Evolutionary conservation across 1,140 invertebrate genomes (phyloP).

Genomic region (honey bee (Apis mellifera)): DNA sequence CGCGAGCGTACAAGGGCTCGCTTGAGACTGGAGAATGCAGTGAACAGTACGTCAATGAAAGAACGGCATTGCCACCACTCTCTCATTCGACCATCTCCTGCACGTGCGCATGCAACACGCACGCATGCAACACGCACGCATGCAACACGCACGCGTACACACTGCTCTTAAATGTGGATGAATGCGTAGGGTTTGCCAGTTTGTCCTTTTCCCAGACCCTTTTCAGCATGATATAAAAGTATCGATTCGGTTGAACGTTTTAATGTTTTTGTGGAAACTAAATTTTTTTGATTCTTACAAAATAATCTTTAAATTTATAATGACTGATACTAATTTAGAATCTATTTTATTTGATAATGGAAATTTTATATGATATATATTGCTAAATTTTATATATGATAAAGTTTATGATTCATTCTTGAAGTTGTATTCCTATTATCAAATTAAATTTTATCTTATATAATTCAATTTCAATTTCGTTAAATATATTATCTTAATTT

Average conservation of each 20-base stretch:
- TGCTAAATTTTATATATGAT: too few relatives aligned
- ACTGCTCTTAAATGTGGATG: background rate
- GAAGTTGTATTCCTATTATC: too few relatives aligned
- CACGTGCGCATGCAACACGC: constrained; percentile 44
- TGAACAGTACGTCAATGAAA: constrained; percentile 59
- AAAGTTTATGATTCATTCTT: too few relatives aligned
- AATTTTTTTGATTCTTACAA: background rate
- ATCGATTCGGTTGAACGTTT: constrained; percentile 13
- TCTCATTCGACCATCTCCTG: constrained; percentile 39
- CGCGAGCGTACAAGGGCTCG: constrained; percentile 26
- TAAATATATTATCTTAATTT: too few relatives aligned
- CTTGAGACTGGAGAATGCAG: constrained; percentile 42
- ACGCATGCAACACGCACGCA: constrained; percentile 39
- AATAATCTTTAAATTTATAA: background rate
- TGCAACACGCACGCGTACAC: constrained; percentile 38
- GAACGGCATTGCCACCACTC: constrained; percentile 28
- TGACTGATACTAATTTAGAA: background rate
- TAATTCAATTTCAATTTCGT: too few relatives aligned
- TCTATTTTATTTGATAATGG: background rate
- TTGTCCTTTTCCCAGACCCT: background rate
- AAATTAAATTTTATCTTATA: too few relatives aligned
- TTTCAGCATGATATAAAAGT: background rate
- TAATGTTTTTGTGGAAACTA: background rate
- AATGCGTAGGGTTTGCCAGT: background rate
- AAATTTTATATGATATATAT: background rate